Percentiles rank a stretch among this genome's conserved stretches.
Conservation (phyloP, 1,140 invertebrate genomes). For the Bombus breviceps region DNA sequence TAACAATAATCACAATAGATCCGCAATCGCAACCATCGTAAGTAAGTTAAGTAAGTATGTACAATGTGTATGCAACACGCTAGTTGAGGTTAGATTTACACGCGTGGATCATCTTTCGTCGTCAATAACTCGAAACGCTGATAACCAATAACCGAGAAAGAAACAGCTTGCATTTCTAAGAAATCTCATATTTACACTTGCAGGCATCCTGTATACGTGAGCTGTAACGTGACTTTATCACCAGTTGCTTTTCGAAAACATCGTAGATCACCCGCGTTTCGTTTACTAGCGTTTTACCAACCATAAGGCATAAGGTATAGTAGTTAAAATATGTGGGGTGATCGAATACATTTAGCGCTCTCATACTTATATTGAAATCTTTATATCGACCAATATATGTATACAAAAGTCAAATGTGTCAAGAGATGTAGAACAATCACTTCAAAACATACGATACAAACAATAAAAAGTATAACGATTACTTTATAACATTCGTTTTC, state of each 20-base stretch:
- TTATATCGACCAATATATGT: too few species aligned
- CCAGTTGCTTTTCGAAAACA: conserved; percentile 12
- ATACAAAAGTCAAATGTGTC: too few species aligned
- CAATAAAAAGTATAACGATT: too few species aligned
- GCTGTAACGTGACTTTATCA: background rate
- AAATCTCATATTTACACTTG: background rate
- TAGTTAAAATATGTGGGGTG: background rate
- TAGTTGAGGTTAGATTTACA: background rate
- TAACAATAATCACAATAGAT: background rate
- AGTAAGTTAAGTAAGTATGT: too few species aligned
- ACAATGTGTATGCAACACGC: too few species aligned
- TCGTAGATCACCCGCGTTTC: background rate
- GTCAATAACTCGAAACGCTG: background rate
- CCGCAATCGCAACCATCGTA: too few species aligned
- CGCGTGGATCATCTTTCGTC: background rate
- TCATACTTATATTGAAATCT: background rate
- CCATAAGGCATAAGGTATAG: too few species aligned
- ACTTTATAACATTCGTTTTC: too few species aligned
- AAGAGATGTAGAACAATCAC: too few species aligned
- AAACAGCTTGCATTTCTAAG: conserved; percentile 5
- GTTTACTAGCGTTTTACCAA: background rate
- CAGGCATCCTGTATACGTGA: background rate
- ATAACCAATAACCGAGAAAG: conserved; percentile 1
- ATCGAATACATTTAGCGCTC: background rate
- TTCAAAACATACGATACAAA: too few species aligned